These are phyloP conservation scores for Plutella xylostella DNA, from an alignment of 2,888 invertebrate genomes.

Conservation along the genomic window DNA sequence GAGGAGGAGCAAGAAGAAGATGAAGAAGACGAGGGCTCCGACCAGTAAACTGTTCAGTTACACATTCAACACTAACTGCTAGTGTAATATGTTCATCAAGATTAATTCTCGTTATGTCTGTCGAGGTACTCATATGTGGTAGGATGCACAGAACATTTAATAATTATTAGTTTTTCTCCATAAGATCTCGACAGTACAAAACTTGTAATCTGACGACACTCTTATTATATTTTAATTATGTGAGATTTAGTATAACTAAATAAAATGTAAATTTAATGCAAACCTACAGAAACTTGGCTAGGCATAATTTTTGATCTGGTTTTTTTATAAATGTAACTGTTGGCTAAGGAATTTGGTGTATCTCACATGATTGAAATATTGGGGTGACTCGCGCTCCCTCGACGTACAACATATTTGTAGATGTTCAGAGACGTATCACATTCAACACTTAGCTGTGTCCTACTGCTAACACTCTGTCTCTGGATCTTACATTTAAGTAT, in stretches of 20 bases:
- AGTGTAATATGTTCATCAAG: slow-evolving; percentile 62
- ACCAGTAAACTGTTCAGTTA: slow-evolving; percentile 44
- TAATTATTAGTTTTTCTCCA: slow-evolving; percentile 19
- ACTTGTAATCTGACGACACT: not conserved
- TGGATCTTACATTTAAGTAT: slow-evolving; percentile 1
- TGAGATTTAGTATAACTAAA: not conserved
- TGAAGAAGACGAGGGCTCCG: slow-evolving; percentile 59
- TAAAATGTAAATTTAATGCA: slow-evolving; percentile 19
- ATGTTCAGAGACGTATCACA: slow-evolving; percentile 52
- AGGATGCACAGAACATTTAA: slow-evolving; percentile 3
- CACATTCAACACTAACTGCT: slow-evolving; percentile 34
- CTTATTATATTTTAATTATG: not conserved
- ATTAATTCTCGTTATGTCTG: slow-evolving; percentile 43
- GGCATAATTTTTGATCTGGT: no score
- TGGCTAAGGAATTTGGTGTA: not conserved
- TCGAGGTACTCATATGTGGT: slow-evolving; percentile 18
- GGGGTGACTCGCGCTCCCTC: slow-evolving; percentile 56
- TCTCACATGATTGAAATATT: slow-evolving; percentile 41
- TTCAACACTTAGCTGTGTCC: not conserved
- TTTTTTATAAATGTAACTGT: not conserved
- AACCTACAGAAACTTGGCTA: slow-evolving; percentile 30
- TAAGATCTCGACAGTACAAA: slow-evolving; percentile 56
- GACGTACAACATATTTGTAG: slow-evolving; percentile 56
- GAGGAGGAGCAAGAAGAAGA: slow-evolving; percentile 66
- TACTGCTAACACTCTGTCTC: no score